A percentile compares a stretch with the other conserved stretches of the same genome.
Evolutionary conservation across 2,113 vertebrate genomes (phyloP).

Genomic region (Meleagris gallopavo): DNA sequence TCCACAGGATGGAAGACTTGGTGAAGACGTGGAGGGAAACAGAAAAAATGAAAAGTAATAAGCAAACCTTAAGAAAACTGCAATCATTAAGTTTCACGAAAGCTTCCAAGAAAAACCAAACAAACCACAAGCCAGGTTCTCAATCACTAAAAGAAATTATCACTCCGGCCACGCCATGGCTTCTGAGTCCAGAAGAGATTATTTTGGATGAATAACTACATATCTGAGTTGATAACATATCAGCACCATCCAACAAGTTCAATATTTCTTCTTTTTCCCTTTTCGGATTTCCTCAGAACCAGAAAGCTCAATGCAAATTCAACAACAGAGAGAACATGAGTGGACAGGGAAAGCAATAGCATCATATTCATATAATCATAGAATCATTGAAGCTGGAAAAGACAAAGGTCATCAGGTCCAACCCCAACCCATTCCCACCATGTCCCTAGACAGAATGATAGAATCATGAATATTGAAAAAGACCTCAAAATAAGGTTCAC

Average conservation of each 20-base stretch:
- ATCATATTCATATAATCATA: neutral
- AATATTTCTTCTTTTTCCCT: neutral
- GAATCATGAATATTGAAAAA: neutral
- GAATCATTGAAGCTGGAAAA: neutral
- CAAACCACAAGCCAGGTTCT: neutral
- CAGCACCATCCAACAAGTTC: neutral
- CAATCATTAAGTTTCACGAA: fast-evolving
- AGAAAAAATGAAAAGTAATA: no score
- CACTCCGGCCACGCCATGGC: neutral
- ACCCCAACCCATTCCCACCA: neutral
- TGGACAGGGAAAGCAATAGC: neutral
- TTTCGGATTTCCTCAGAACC: neutral
- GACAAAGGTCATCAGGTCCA: neutral
- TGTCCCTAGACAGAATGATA: neutral
- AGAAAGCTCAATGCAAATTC: no score
- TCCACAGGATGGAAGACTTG: conserved; percentile 98
- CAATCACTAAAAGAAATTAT: neutral
- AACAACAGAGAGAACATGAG: fast-evolving
- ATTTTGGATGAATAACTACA: fast-evolving
- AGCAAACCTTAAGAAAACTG: neutral
- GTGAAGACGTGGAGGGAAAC: fast-evolving
- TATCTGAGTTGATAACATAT: neutral
- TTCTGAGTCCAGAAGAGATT: neutral
- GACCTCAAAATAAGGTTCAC: neutral
- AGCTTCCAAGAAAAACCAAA: neutral